Conservation (phyloP, 2,888 invertebrate genomes). For the Lithodes maja region DNA sequence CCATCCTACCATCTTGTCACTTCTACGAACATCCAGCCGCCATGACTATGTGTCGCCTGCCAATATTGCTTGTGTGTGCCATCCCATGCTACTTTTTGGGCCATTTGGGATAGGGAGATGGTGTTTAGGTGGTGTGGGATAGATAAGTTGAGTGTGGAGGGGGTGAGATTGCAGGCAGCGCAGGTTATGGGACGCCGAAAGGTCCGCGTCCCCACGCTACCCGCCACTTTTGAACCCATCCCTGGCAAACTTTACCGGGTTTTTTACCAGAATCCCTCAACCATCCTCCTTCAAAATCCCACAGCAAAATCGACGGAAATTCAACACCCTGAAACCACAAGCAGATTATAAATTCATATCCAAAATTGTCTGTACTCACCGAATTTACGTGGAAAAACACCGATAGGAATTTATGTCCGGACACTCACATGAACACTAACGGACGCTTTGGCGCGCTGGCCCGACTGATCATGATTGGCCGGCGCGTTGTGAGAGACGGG, state of each 20-base stretch:
- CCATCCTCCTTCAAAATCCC: not conserved
- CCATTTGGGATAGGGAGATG: not conserved
- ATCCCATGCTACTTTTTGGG: not conserved
- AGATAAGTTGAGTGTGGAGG: not conserved
- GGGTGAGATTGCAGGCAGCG: not conserved
- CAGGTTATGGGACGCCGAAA: not conserved
- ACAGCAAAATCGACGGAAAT: constrained; percentile 29
- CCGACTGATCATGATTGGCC: constrained; percentile 50
- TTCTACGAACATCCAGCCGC: not conserved
- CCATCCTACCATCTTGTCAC: not conserved
- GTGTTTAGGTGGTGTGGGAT: not conserved
- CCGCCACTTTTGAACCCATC: constrained; percentile 61
- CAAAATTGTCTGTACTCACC: constrained; percentile 46
- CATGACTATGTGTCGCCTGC: not conserved
- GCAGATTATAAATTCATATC: not conserved
- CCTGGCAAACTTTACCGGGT: not conserved
- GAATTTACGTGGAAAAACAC: constrained; percentile 54
- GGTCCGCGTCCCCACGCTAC: constrained; percentile 36
- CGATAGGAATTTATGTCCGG: constrained; percentile 42
- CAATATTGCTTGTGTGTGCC: not conserved
- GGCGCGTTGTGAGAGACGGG: not conserved
- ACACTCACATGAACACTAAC: constrained; percentile 65
- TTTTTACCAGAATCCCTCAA: not conserved
- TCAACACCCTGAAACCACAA: not conserved
- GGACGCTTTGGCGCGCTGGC: constrained; percentile 67